Evolutionary conservation across 2,888 invertebrate species (phyloP), one percentile per base, ranked within the genome.

Genomic region (Creontiades dilutus): DNA sequence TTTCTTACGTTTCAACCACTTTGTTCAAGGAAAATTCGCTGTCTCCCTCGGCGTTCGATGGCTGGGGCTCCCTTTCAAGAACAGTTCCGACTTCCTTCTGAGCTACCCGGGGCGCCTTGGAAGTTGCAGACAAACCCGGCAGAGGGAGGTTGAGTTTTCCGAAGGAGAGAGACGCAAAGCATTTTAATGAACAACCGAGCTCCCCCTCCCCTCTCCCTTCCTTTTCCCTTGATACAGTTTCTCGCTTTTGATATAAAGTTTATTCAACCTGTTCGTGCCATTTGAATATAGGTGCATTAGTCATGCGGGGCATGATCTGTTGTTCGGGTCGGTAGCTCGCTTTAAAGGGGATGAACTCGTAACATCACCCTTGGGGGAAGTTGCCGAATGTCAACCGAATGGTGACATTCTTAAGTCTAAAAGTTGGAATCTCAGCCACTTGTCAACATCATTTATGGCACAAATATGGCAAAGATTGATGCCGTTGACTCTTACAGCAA

Each of bases 1-100:
- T 78, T 78, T 78, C 78, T 78, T 78, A n/a, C 46, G 78, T 78
- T 68, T 68, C 68, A 68, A 23, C 68, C 68, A 68, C 78, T 46
- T 46, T 78, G 37, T 46, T 78, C 78, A 46, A 46, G 46, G 47
- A 78, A 78, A 78, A 47, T 47, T 78, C 78, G 7, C 11, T 46
- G 78, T 78, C 78, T 46, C 37, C 78, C 37, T 19, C 46, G 16
- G 14, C 46, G 46, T 78, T 78, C 46, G 78, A 78, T 46, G 46
- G n/a, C 78, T 28, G 4, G n/a, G 37, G 14, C 28, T 11, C 37
- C 37, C 14, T 78, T 47, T 47, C 47, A 78, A 78, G 78, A 47
- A 78, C 46, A 78, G 78, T 78, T 78, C 47, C 19, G 78, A 78
- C 78, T 76, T 76, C 76, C 27, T 37, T 75, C n/a, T 4, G 37